These are phyloP conservation scores for Metaphire vulgaris DNA, from an alignment of 1,140 invertebrate genomes.

Conservation along the genomic window DNA sequence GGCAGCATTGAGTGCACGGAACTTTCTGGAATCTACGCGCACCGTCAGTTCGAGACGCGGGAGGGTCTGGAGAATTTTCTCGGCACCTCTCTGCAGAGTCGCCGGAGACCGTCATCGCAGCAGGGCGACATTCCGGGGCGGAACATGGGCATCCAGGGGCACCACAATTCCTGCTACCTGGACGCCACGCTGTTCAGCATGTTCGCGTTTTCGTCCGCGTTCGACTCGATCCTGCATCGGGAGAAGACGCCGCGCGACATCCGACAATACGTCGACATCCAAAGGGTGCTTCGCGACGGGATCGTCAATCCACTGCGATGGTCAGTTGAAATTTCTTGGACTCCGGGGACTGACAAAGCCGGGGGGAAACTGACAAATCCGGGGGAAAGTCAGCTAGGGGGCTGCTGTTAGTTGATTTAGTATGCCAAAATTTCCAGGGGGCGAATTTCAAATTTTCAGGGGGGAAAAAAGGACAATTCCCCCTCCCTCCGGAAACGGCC, in stretches of 20 bases:
- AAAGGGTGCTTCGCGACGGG: conserved; percentile 79
- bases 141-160: conserved; percentile 80
- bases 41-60: not conserved
- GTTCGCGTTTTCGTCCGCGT: conserved; percentile 91
- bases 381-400: no score
- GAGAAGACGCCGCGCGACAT: conserved; percentile 68
- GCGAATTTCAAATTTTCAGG: no score
- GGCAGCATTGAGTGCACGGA: conserved; percentile 67
- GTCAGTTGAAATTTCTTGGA: conserved; percentile 42
- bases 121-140: conserved; percentile 43
- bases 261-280: conserved; percentile 74
- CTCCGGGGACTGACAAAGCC: no score
- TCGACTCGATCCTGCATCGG: conserved; percentile 78
- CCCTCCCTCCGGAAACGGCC: no score
- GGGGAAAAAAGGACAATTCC: no score
- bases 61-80: not conserved
- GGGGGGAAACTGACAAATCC: no score
- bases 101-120: conserved; percentile 32
- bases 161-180: conserved; percentile 95
- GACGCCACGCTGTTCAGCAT: conserved; percentile 93
- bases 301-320: conserved; percentile 89
- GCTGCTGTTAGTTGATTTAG: no score
- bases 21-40: conserved; percentile 69
- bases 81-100: conserved; percentile 55
- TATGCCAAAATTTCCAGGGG: no score